phyloP scores from a whole-genome alignment of 1,140 invertebrate species.

The Drosophila gunungcola region DNA sequence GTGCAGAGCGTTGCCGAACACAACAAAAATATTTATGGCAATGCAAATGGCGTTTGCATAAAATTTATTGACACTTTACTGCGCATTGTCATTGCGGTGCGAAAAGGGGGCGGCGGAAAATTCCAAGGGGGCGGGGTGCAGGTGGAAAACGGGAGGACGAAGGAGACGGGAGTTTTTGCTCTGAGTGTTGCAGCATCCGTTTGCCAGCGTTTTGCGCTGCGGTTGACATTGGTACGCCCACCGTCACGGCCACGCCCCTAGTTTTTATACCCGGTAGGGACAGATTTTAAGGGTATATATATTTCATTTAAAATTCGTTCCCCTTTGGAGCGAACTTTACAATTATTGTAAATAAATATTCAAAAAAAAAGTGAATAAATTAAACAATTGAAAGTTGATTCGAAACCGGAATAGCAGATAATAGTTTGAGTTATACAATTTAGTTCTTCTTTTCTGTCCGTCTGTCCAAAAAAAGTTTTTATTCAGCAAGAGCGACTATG shows the following conservation, averaged over 20 bases:
- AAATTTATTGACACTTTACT: conserved; percentile 82
- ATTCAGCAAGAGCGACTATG: no score
- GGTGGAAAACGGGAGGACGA: neutral
- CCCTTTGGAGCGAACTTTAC: no score
- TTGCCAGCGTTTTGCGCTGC: conserved; percentile 57
- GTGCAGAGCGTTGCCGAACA: conserved; percentile 18
- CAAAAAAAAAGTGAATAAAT: no score
- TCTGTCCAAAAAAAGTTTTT: no score
- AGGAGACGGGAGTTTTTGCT: no score
- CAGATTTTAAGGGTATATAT: conserved; percentile 4
- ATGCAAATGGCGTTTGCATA: conserved; percentile 80
- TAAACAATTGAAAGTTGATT: no score
- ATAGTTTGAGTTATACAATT: no score
- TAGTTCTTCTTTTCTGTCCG: no score
- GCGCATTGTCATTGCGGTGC: conserved; percentile 67
- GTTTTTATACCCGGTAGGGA: conserved; percentile 2
- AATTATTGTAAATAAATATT: no score
- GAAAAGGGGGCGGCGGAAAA: neutral
- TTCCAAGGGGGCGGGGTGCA: neutral
- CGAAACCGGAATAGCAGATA: no score
- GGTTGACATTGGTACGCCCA: conserved; percentile 73
- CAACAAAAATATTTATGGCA: conserved; percentile 72
- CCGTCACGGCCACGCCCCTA: conserved; percentile 36
- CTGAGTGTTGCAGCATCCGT: conserved; percentile 39
- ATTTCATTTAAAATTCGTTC: no score